Evolutionary conservation across 2,797 vertebrate species (phyloP).

Genomic region (Brachyrhaphis roseni): DNA sequence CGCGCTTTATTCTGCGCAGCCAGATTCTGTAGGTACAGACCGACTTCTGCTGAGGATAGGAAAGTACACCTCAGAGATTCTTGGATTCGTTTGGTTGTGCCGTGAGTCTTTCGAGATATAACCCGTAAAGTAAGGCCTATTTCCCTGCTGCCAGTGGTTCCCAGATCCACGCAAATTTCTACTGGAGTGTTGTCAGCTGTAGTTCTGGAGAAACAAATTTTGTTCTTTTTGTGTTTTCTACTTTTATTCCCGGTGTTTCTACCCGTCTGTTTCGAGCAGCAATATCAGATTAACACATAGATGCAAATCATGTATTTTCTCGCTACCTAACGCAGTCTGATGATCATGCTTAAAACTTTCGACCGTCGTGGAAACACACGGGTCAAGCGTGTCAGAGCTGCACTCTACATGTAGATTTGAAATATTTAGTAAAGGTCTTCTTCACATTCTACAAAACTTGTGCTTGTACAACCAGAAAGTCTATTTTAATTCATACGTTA

Average conservation of each 20-base stretch:
- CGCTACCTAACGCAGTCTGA: background rate
- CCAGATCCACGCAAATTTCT: background rate
- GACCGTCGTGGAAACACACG: background rate
- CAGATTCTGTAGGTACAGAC: conserved; percentile 50
- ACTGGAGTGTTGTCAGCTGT: background rate
- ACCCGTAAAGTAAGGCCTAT: background rate
- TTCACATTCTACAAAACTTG: background rate
- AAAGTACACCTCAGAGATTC: conserved; percentile 3
- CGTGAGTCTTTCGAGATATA: background rate
- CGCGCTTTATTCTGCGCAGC: conserved; percentile 62
- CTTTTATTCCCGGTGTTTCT: background rate
- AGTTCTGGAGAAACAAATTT: background rate
- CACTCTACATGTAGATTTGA: background rate
- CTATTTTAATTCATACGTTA: background rate
- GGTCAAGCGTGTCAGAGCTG: background rate
- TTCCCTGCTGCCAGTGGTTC: conserved; percentile 3
- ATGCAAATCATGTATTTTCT: background rate
- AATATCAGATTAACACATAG: background rate
- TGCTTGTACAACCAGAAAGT: background rate
- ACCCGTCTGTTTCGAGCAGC: background rate
- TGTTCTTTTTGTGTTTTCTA: background rate
- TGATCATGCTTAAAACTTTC: background rate
- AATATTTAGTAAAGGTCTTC: background rate
- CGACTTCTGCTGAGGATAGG: conserved; percentile 3
- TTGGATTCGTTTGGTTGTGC: conserved; percentile 31